Evolutionary conservation across 2,113 vertebrate genomes (phyloP).

Genomic region (Tetraodon nigroviridis): DNA sequence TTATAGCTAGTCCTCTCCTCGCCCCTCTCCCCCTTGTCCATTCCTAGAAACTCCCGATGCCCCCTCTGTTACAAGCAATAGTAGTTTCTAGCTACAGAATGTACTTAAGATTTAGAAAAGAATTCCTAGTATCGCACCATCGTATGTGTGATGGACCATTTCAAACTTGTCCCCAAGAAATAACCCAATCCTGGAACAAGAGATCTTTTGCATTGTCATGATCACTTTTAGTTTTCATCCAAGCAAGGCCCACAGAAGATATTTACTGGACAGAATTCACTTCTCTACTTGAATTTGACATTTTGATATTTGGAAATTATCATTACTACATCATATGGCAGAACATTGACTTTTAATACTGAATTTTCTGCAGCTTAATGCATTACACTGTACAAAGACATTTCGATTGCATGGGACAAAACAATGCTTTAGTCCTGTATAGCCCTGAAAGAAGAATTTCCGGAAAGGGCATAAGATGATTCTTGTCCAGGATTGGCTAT

Average conservation of each 20-base stretch:
- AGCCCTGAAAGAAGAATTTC: neutral
- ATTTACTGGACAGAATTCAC: slow-evolving; percentile 11
- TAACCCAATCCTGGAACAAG: slow-evolving; percentile 54
- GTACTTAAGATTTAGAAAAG: slow-evolving; percentile 34
- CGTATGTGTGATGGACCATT: slow-evolving; percentile 40
- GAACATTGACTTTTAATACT: too few relatives aligned
- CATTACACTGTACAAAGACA: neutral
- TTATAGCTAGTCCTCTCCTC: slow-evolving; percentile 67
- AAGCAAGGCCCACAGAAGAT: slow-evolving; percentile 12
- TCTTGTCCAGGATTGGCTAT: slow-evolving; percentile 52
- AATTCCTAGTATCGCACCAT: slow-evolving; percentile 24
- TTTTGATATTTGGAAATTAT: too few relatives aligned
- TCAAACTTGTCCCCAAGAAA: slow-evolving; percentile 19
- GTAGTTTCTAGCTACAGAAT: slow-evolving; percentile 26
- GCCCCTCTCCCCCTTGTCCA: slow-evolving; percentile 40
- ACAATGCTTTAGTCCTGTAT: neutral
- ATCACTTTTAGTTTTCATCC: slow-evolving; percentile 6
- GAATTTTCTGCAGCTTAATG: neutral
- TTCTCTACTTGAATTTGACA: slow-evolving; percentile 1
- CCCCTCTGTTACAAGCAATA: slow-evolving; percentile 20
- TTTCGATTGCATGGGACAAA: neutral
- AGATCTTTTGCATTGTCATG: slow-evolving; percentile 3
- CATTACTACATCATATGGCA: slow-evolving; percentile 6
- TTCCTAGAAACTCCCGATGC: slow-evolving; percentile 50
- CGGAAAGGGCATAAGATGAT: slow-evolving; percentile 1